Evolutionary conservation across 2,113 vertebrate genomes (phyloP).

Genomic region (Nothobranchius furzeri): DNA sequence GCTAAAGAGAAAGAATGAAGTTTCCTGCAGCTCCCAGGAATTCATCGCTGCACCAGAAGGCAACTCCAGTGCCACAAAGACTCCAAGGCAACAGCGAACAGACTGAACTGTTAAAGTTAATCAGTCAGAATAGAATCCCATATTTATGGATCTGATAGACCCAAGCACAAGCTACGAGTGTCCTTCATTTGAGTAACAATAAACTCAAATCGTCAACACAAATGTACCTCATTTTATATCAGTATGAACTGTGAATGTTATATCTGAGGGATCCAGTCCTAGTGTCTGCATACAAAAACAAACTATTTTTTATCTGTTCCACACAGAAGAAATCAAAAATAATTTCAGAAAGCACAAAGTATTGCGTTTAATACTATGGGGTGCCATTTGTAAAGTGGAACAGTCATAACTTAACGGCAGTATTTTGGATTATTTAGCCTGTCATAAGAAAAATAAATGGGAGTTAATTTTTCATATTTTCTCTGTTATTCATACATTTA

Average conservation of each 20-base stretch:
- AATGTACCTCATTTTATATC: conserved; percentile 32
- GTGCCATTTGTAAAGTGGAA: no score
- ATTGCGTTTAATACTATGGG: not conserved
- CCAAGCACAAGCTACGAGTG: conserved; percentile 42
- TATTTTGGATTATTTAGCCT: no score
- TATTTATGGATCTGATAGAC: conserved; percentile 3
- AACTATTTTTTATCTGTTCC: not conserved
- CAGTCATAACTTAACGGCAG: no score
- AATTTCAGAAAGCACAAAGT: conserved; percentile 10
- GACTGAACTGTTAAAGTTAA: conserved; percentile 13
- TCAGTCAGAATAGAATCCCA: no score
- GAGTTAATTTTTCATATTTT: no score
- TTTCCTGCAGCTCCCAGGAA: conserved; percentile 59
- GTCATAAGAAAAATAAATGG: no score
- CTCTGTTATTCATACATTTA: no score
- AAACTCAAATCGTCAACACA: conserved; percentile 23
- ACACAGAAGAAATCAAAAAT: not conserved
- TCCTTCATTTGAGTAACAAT: conserved; percentile 17
- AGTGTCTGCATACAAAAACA: not conserved
- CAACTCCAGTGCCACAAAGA: conserved; percentile 7
- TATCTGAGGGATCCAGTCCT: not conserved
- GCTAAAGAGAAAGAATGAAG: conserved; percentile 62
- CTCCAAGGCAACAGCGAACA: not conserved
- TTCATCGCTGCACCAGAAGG: conserved; percentile 49
- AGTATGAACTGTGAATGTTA: conserved; percentile 14